Base-by-base conservation (phyloP, 2,888 invertebrate species). In the Chrysolina oricalcia region DNA sequence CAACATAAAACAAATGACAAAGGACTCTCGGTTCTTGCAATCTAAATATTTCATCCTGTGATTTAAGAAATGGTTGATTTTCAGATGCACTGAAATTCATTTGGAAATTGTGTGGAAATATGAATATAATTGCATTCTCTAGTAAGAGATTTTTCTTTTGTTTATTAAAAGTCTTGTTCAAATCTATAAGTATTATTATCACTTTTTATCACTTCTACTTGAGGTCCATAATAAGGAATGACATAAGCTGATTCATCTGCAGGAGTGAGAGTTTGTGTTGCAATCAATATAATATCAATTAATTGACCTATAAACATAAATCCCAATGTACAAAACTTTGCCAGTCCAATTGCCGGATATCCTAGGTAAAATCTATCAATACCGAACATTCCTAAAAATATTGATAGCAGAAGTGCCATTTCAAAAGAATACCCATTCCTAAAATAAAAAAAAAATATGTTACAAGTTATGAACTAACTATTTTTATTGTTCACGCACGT, bases 381-480 rank as follows among this genome's bases (percentile, higher is more conserved):
- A 19, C 99, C 99, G 90, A 99, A 97, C 96, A 98, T 98, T 40
- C 99, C 99, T 73, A 99, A 91, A 87, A 99, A 99, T 67, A 99
- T 95, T 0, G 99, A 99, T 5, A 99, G 90, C 46, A 99, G 89
- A 62, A 99, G 90, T 0, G 99, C 95, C 70, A 96, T 96, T 87
- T 98, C 97, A 86, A 97, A 94, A 2, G 95, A 95, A 87, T 98
- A 97, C 21, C 98, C 98, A 92, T 98, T 98, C 73, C 97, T 98
- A 89, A 50, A 90, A 84, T 48, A 56, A 63, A 71, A 46, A 71
- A 46, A 65, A 15, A 27, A 35, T 9, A 15, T 41, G 15, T 11
- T 48, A 40, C 43, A 53, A 65, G 15, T 27, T 19, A 17, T 15
- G 1, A 23, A 10, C 27, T 6, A 46, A 4, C 40, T 27, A 43